Base-by-base conservation (phyloP, 1,140 invertebrate genomes). In the Drosophila mayri region DNA sequence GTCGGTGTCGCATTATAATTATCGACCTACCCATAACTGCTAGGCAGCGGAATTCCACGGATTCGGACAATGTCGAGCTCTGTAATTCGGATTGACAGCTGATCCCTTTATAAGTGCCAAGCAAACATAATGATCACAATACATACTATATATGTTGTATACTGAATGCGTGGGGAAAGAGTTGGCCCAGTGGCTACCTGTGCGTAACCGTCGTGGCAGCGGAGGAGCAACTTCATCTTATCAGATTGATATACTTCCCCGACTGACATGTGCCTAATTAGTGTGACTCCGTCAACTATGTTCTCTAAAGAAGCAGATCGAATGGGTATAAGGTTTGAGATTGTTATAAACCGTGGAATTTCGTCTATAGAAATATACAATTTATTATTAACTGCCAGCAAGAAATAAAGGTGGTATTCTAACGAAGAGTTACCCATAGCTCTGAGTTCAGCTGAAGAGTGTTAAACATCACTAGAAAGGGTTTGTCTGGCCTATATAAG, bases 1-100 rank as follows among this genome's bases (percentile, higher is more conserved):
- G 82, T 85, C 60, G 78, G 84, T 81, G 77, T 78, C 82, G 79
- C 71, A 85, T 71, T 40, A 57, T 82, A 83, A 83, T 82, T 83
- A 79, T 79, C 80, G 52, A 73, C 57, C 50, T 75, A 74, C 67
- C 57, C 68, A 75, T 73, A 73, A 74, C 60, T 30, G 50, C 50
- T 44, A 50, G 41, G 68, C 57, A 61, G 32, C 68, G 65, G 44
- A 72, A 71, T 72, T 70, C 68, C 68, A 72, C 52, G 43, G 54
- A 59, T 41, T 71, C 65, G 65, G 65, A 70, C 68, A 72, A 72
- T 57, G 30, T 28, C 49, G 22, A 47, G 14, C 49, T 35, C 35
- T 58, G 68, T 72, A 72, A 72, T 72, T 59, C 65, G 20, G 68
- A 59, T 60, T 72, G 68, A 72, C 68, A 72, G 68, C 68, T 71